Evolutionary conservation across 2,797 vertebrate species (phyloP), one percentile per base, ranked within the genome.

Genomic region (Lindbergichthys nudifrons): DNA sequence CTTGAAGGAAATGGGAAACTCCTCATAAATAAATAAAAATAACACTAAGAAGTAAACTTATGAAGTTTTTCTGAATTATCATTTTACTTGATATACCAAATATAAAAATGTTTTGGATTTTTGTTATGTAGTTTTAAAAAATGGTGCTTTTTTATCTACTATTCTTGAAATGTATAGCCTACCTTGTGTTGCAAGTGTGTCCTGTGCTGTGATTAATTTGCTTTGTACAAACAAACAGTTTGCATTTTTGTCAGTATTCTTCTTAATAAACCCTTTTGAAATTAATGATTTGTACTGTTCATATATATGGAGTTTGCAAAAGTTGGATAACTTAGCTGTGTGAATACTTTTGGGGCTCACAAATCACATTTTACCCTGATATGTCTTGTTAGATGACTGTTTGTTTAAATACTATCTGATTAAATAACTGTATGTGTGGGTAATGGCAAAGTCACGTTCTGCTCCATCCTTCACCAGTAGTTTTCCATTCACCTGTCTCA

Each of bases 81-180:
- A 63, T 88, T 88, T 60, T 89, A 87, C 84, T 92, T 93, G 83
- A 91, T 93, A 89, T 85, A 82, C 54, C 79, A 88, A 88, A 87
- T 88, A 84, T 80, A 77, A 85, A 67, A 6, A 62, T 54, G 10
- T 79, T 85, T 79, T 83, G 74, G 75, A 74, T 90, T 88, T 90
- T 89, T 36, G 85, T 92, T 77, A 81, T 81, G 69, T 76, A 82
- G 70, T 77, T 75, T 89, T 90, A 48, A 82, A 89, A 90, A 94
- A 93, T 89, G 92, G 93, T 95, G 94, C 92, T 94, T 93, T 36
- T 92, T 85, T 61, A 86, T 90, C 75, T 89, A 81, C 85, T 88
- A 88, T 89, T 85, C 87, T 85, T 92, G 81, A 92, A 91, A 65
- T 87, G 86, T 91, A 90, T 93, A 92, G 77, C 80, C 83, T 63